These are phyloP conservation scores for Hedychridium roseum DNA, from an alignment of 2,888 invertebrate genomes.

Conservation along the genomic window DNA sequence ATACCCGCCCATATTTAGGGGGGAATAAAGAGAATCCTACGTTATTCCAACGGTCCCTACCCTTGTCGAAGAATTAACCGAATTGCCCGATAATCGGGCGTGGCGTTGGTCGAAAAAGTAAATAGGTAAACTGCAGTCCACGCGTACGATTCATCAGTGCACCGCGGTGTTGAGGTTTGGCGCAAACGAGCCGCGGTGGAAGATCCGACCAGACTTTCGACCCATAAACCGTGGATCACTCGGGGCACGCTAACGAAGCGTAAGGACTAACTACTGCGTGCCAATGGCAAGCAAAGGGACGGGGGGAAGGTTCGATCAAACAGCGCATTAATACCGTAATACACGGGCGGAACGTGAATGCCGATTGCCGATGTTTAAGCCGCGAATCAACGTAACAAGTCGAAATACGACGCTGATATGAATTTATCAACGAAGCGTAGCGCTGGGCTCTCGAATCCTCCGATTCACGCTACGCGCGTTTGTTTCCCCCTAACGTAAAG, in stretches of 20 bases:
- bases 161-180: too few species aligned
- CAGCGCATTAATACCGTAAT: slow-evolving; percentile 26
- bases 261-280: slow-evolving; percentile 34
- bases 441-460: slow-evolving; percentile 10
- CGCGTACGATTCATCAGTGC: too few species aligned
- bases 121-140: too few species aligned
- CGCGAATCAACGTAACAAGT: slow-evolving; percentile 37
- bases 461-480: background rate
- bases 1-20: too few species aligned
- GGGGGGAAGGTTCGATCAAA: slow-evolving; percentile 31
- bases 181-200: background rate
- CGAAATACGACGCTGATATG: slow-evolving; percentile 37
- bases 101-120: too few species aligned
- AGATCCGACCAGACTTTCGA: background rate
- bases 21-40: too few species aligned
- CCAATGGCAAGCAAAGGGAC: slow-evolving; percentile 20
- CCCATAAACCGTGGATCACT: background rate
- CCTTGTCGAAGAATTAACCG: too few species aligned
- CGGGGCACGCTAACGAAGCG: slow-evolving; percentile 27
- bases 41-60: too few species aligned
- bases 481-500: background rate
- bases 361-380: slow-evolving; percentile 34
- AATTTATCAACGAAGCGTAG: slow-evolving; percentile 34
- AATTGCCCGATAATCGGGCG: too few species aligned
- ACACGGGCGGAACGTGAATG: slow-evolving; percentile 19